phyloP scores from a whole-genome alignment of 1,140 invertebrate genomes.

The Hyles euphorbiae region DNA sequence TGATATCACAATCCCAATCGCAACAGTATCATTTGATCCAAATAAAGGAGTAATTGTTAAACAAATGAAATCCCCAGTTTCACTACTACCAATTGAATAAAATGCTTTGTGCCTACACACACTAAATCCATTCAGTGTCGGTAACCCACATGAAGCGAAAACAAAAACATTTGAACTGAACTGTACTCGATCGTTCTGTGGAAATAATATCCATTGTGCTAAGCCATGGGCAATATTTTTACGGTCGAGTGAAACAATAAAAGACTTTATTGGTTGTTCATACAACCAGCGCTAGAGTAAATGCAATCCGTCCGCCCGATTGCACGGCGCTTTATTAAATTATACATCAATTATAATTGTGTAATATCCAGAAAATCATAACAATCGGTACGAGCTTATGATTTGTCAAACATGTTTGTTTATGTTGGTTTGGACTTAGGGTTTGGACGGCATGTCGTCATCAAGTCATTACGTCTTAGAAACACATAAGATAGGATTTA shows the following conservation, averaged over 20 bases:
- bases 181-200: slow-evolving; percentile 8
- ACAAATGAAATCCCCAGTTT: too few relatives aligned
- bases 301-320: slow-evolving; percentile 21
- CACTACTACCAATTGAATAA: slow-evolving; percentile 4
- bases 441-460: too few relatives aligned
- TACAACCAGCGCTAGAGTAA: slow-evolving; percentile 17
- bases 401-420: too few relatives aligned
- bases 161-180: slow-evolving; percentile 21
- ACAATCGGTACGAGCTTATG: too few relatives aligned
- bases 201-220: slow-evolving; percentile 34
- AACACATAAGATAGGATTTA: too few relatives aligned
- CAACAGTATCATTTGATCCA: too few relatives aligned
- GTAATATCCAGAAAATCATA: too few relatives aligned
- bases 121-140: slow-evolving; percentile 28
- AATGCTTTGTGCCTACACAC: slow-evolving; percentile 6
- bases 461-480: too few relatives aligned
- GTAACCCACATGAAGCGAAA: slow-evolving; percentile 23
- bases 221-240: slow-evolving; percentile 35
- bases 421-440: too few relatives aligned
- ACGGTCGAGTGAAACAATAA: slow-evolving; percentile 29
- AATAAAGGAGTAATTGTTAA: too few relatives aligned
- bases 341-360: too few relatives aligned
- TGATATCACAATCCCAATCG: too few relatives aligned
- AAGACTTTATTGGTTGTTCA: slow-evolving; percentile 28
- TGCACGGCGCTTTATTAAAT: slow-evolving; percentile 13